Conservation (phyloP, 2,113 vertebrate genomes). For the Mormyrus lacerda region DNA sequence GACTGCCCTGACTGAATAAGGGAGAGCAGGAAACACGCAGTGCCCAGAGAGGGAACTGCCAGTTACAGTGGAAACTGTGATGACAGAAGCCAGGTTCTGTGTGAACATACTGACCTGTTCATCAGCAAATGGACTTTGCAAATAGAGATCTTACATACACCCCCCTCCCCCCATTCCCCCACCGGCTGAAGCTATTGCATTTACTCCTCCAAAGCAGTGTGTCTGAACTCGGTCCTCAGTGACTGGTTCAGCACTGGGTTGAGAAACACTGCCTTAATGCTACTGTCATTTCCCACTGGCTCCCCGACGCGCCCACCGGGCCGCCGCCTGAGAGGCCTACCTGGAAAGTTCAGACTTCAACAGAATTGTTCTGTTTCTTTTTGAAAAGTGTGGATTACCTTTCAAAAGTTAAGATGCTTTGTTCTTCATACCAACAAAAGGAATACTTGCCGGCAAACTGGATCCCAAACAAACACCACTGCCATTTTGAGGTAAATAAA, state of each 20-base stretch:
- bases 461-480: background rate
- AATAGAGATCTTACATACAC: background rate
- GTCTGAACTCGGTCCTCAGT: background rate
- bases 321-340: background rate
- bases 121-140: background rate
- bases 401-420: background rate
- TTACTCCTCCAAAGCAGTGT: background rate
- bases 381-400: background rate
- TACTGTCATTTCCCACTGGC: background rate
- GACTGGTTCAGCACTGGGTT: background rate
- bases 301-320: background rate
- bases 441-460: background rate
- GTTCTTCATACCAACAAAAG: background rate
- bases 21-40: background rate
- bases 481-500: background rate
- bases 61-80: conserved; percentile 5
- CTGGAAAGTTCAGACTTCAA: background rate
- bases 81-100: background rate
- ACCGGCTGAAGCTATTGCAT: background rate
- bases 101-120: background rate
- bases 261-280: background rate
- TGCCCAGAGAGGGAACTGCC: background rate
- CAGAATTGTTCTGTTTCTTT: background rate
- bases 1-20: background rate
- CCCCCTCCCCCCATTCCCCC: background rate